These are phyloP conservation scores for Myotis davidii DNA, from an alignment of 2,113 vertebrate genomes.

Conservation along the genomic window DNA sequence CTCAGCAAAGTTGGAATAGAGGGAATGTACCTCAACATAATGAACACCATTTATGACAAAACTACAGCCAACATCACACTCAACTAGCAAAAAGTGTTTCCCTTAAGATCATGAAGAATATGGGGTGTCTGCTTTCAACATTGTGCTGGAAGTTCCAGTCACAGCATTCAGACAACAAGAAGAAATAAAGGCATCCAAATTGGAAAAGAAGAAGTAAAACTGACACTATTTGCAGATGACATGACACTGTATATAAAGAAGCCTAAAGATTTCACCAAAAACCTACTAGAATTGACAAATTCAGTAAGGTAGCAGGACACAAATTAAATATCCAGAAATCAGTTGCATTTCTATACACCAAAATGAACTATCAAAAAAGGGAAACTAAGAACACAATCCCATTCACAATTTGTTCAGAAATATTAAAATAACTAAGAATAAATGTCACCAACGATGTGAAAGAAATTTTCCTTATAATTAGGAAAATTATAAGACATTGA, in stretches of 20 bases:
- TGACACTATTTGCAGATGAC: neutral
- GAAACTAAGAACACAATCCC: neutral
- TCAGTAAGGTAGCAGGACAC: neutral
- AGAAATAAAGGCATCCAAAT: neutral
- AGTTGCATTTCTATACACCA: neutral
- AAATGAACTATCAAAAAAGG: neutral
- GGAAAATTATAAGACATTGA: neutral
- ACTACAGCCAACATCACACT: neutral
- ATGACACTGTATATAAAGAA: neutral
- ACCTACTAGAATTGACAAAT: neutral
- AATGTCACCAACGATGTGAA: neutral
- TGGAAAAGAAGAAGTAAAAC: neutral
- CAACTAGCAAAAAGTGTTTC: neutral
- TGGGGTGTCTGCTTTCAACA: neutral
- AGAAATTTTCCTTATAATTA: neutral
- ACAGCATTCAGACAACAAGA: neutral
- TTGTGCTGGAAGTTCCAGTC: neutral
- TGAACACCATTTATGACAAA: neutral
- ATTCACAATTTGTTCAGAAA: neutral
- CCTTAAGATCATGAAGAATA: neutral
- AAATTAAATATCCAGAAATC: neutral
- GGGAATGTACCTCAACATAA: neutral
- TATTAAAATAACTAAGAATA: neutral
- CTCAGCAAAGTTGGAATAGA: neutral
- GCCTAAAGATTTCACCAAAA: neutral